Base-by-base conservation (phyloP, 1,140 invertebrate species). In the Geopemphigus sp. region DNA sequence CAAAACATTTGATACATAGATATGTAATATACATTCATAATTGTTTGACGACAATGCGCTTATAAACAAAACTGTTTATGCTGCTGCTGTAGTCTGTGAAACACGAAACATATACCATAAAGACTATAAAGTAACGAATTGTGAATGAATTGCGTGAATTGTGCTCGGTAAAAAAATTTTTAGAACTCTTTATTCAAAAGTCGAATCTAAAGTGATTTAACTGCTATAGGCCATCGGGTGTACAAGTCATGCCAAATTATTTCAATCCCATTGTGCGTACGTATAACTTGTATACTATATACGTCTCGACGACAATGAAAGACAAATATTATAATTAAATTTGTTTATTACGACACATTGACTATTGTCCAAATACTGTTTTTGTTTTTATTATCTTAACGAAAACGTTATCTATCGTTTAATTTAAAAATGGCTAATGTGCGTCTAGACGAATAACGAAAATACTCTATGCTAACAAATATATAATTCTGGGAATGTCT, bases 201-300 rank as follows among this genome's bases (percentile, higher is more conserved):
- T n/a, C n/a, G 15, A 17, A 14, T 6, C 59, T 17, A 29, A 26
- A 29, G 26, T 26, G 26, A 17, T 61, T 61, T 4, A 39, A 39
- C 3, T 61, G 15, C 26, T n/a, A 29, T 26, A 61, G 6, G 3
- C 26, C 26, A 26, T 61, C 8, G 8, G 24, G 57, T 4, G 24
- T 61, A 10, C 57, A 26, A 29, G 57, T 29, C 57, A 29, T 61
- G 57, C 22, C 57, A 61, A 61, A 61, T 17, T 61, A 61, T 61
- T 61, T 39, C 8, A 39, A 39, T 39, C 1, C 22, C 1, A 29
- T 61, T 26, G 1, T 61, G 59, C 26, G 17, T 26, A 17, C 3
- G 32, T 39, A n/a, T n/a, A n/a, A n/a, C n/a, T n/a, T n/a, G n/a
- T n/a, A 39, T 4, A 39, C 32, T 39, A 29, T 29, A 61, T 15